A percentile compares a stretch with the other conserved stretches of the same genome.
Conservation (phyloP, 2,113 vertebrate genomes). For the Bostrychus sinensis region DNA sequence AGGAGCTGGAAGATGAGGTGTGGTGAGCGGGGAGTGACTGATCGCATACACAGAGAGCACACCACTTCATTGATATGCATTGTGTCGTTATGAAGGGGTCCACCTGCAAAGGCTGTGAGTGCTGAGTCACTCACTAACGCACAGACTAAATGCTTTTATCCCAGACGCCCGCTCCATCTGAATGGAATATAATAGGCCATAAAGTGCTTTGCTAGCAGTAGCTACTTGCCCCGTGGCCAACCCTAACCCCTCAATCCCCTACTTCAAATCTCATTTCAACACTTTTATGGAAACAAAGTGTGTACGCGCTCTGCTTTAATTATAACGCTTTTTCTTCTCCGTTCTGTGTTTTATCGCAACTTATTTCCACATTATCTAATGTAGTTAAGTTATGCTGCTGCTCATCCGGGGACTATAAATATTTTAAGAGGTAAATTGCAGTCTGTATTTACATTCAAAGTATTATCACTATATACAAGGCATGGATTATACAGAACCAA, state of each 20-base stretch:
- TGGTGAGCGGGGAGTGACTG: slow-evolving; percentile 38
- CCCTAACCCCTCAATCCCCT: slow-evolving; percentile 46
- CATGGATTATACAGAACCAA: background rate
- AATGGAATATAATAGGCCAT: slow-evolving; percentile 75
- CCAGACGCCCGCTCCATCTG: slow-evolving; percentile 70
- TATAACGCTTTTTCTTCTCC: slow-evolving; percentile 26
- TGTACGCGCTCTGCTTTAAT: slow-evolving; percentile 46
- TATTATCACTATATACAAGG: background rate
- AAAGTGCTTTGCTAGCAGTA: slow-evolving; percentile 73
- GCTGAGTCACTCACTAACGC: slow-evolving; percentile 73
- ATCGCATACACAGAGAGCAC: slow-evolving; percentile 43
- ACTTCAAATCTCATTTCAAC: slow-evolving; percentile 67
- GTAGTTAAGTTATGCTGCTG: slow-evolving; percentile 14
- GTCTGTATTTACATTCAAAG: background rate
- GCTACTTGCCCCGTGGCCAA: slow-evolving; percentile 66
- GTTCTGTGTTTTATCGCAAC: slow-evolving; percentile 8
- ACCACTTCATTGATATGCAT: slow-evolving; percentile 71
- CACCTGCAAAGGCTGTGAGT: slow-evolving; percentile 65
- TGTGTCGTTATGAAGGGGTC: slow-evolving; percentile 60
- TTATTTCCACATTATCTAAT: slow-evolving; percentile 17
- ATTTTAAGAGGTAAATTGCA: background rate
- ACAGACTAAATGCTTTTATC: slow-evolving; percentile 74
- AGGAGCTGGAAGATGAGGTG: slow-evolving; percentile 1
- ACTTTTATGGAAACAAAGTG: slow-evolving; percentile 65
- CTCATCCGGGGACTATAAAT: slow-evolving; percentile 14